phyloP scores from a whole-genome alignment of 2,888 invertebrate species.

The Harpalus rubripes region DNA sequence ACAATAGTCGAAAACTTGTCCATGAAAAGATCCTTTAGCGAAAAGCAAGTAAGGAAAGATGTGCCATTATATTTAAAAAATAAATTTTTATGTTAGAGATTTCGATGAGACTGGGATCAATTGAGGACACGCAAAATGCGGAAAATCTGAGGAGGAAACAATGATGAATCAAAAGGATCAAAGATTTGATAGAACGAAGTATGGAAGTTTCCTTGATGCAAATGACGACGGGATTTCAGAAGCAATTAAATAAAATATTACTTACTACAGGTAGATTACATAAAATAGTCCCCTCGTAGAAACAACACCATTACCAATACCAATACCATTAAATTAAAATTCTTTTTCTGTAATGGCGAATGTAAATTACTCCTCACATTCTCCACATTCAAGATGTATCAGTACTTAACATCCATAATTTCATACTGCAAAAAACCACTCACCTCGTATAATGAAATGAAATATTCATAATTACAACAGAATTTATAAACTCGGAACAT shows the following conservation, averaged over 20 bases:
- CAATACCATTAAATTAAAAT: background rate
- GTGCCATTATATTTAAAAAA: too few species aligned
- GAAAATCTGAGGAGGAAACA: too few species aligned
- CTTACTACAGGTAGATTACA: background rate
- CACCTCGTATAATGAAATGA: conserved; percentile 48
- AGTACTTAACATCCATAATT: conserved; percentile 39
- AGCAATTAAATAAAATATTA: background rate
- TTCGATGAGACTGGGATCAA: too few species aligned
- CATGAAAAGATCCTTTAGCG: too few species aligned
- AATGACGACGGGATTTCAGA: background rate
- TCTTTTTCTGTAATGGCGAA: conserved; percentile 4
- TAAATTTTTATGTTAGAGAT: too few species aligned
- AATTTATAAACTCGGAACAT: conserved; percentile 50
- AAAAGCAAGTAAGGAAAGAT: too few species aligned
- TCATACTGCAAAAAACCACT: conserved; percentile 32
- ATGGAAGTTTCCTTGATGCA: background rate
- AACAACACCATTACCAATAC: too few species aligned
- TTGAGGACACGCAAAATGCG: too few species aligned
- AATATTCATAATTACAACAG: conserved; percentile 50
- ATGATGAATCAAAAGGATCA: too few species aligned
- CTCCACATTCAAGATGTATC: conserved; percentile 16
- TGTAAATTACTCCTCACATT: conserved; percentile 7
- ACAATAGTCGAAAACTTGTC: too few species aligned
- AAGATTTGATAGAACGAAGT: background rate
- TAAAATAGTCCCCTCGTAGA: too few species aligned